A percentile compares a stretch with the other conserved stretches of the same genome.
These are phyloP conservation scores for Acanthosepion pharaonis DNA, from an alignment of 2,888 invertebrate genomes.

Conservation along the genomic window DNA sequence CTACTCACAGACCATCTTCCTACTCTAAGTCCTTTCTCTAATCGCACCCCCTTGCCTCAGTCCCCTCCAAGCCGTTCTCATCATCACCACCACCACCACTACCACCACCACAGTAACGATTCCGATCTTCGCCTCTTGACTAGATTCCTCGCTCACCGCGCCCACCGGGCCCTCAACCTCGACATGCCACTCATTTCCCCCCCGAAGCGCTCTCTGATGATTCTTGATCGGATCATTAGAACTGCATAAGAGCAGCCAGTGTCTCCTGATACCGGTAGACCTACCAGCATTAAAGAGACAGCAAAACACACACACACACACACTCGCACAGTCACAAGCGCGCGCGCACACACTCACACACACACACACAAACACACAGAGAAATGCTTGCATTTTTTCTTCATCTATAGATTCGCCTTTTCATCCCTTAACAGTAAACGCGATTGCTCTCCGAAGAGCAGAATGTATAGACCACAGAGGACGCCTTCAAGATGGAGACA, in stretches of 20 bases:
- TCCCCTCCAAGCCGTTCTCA: neutral
- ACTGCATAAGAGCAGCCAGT: conserved; percentile 7
- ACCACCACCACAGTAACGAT: neutral
- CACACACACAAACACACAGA: too few relatives aligned
- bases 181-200: neutral
- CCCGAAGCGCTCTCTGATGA: neutral
- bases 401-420: too few relatives aligned
- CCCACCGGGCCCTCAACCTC: neutral
- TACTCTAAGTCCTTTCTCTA: neutral
- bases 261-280: neutral
- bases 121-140: neutral
- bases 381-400: too few relatives aligned
- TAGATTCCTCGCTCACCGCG: neutral
- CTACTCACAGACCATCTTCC: neutral
- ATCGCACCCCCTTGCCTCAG: neutral
- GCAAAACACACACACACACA: neutral
- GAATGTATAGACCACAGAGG: neutral
- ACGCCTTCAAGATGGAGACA: neutral
- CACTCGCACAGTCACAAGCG: too few relatives aligned
- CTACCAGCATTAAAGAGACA: conserved; percentile 16
- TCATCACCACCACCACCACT: neutral
- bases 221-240: conserved; percentile 10
- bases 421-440: too few relatives aligned
- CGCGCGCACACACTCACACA: too few relatives aligned
- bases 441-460: too few relatives aligned